Conservation (phyloP, 2,113 vertebrate genomes). For the Taurulus bubalis region DNA sequence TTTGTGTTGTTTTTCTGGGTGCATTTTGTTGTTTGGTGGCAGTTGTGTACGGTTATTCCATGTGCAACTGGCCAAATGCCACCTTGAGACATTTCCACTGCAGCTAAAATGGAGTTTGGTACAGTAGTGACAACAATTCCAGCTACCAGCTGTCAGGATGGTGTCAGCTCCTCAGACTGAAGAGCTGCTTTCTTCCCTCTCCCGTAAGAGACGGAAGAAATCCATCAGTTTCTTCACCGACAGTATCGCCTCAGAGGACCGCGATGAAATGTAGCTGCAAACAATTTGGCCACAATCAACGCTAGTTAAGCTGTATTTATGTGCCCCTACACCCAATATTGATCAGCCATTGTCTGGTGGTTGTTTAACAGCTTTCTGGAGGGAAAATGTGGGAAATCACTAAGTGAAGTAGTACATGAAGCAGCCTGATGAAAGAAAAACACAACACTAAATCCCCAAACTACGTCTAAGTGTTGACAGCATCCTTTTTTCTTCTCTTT, state of each 20-base stretch:
- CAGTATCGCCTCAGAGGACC: neutral
- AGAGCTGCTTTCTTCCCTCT: constrained; percentile 4
- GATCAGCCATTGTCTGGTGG: constrained; percentile 38
- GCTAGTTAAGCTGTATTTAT: constrained; percentile 41
- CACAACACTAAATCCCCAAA: constrained; percentile 28
- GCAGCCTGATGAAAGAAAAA: constrained; percentile 32
- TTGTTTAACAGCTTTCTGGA: constrained; percentile 27
- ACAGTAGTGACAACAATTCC: constrained; percentile 13
- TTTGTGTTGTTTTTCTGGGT: neutral
- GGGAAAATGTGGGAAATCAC: constrained; percentile 14
- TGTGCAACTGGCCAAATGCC: neutral
- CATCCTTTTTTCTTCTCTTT: constrained; percentile 26
- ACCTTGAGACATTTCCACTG: constrained; percentile 19
- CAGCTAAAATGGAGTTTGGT: constrained; percentile 15
- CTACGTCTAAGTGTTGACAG: neutral
- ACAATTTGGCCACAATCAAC: constrained; percentile 22
- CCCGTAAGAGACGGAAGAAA: neutral
- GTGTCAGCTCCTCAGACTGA: constrained; percentile 27
- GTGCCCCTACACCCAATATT: constrained; percentile 17
- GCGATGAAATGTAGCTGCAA: neutral
- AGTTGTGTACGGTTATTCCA: neutral
- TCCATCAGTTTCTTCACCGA: constrained; percentile 10
- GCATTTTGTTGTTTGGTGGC: neutral
- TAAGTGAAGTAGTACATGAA: constrained; percentile 9
- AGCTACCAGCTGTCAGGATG: constrained; percentile 43